Evolutionary conservation across 2,797 vertebrate genomes (phyloP).

Genomic region (Propithecus perrieri): DNA sequence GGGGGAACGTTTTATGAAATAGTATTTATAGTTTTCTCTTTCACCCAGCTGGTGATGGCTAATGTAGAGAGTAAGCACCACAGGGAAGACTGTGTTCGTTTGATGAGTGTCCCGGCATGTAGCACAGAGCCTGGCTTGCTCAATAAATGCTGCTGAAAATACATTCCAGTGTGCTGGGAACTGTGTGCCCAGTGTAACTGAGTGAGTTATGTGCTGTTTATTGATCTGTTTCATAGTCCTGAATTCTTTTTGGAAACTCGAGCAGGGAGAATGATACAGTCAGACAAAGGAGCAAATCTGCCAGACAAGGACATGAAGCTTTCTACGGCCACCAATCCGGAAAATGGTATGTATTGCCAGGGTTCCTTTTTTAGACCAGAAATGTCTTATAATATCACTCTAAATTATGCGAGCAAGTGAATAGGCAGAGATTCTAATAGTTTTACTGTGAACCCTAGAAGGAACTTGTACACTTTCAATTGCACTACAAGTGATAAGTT

Average conservation of each 20-base stretch:
- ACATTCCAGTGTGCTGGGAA: accelerated
- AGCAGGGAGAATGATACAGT: constrained; percentile 72
- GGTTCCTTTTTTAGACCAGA: not conserved
- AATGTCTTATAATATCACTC: not conserved
- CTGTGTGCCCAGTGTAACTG: not conserved
- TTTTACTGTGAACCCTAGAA: not conserved
- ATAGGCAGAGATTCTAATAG: not conserved
- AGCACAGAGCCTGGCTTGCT: not conserved
- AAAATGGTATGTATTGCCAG: constrained; percentile 80
- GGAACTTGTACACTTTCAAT: not conserved
- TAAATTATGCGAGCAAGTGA: not conserved
- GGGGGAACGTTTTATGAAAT: not conserved
- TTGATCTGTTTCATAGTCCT: constrained; percentile 57
- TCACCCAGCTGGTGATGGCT: not conserved
- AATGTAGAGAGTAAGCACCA: not conserved
- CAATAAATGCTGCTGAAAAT: not conserved
- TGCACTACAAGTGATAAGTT: not conserved
- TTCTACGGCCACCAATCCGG: constrained; percentile 68
- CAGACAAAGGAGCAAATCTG: constrained; percentile 69
- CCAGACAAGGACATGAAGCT: constrained; percentile 72
- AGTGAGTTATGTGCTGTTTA: not conserved
- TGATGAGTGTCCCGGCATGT: too few relatives aligned
- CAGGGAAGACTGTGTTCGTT: not conserved
- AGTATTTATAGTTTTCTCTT: not conserved
- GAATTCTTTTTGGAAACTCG: constrained; percentile 49